Evolutionary conservation across 2,888 invertebrate genomes (phyloP).

Genomic region (Podabrus alpinus): DNA sequence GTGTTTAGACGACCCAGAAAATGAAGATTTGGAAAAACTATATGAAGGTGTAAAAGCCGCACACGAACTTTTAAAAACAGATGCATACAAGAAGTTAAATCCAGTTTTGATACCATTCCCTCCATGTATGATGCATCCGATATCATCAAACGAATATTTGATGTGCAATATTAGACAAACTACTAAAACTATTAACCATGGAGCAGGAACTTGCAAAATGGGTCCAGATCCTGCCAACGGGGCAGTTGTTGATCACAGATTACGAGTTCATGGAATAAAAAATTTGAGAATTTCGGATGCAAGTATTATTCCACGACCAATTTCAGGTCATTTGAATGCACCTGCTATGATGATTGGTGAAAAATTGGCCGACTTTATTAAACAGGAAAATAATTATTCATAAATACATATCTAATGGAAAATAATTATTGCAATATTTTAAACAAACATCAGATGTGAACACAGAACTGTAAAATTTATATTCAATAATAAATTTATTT

Average conservation of each 20-base stretch:
- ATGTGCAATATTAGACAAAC: slow-evolving; percentile 61
- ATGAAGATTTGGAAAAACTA: slow-evolving; percentile 67
- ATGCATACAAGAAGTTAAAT: slow-evolving; percentile 63
- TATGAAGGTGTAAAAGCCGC: slow-evolving; percentile 61
- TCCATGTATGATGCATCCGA: slow-evolving; percentile 55
- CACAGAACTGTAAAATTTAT: neutral
- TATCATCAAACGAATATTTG: slow-evolving; percentile 69
- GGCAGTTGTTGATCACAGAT: slow-evolving; percentile 65
- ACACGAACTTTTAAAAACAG: slow-evolving; percentile 49
- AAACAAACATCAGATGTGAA: neutral
- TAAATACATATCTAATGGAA: no score
- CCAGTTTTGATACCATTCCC: slow-evolving; percentile 56
- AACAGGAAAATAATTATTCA: neutral
- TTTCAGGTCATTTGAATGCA: slow-evolving; percentile 70
- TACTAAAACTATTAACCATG: slow-evolving; percentile 68
- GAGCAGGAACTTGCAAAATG: slow-evolving; percentile 71
- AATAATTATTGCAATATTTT: neutral
- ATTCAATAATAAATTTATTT: no score
- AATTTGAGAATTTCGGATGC: slow-evolving; percentile 67
- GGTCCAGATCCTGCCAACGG: slow-evolving; percentile 63
- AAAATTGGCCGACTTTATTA: slow-evolving; percentile 62
- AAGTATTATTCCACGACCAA: slow-evolving; percentile 65
- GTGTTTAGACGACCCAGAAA: slow-evolving; percentile 48
- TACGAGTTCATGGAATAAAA: slow-evolving; percentile 63
- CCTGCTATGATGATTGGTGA: slow-evolving; percentile 71